Percentiles rank a stretch among this genome's conserved stretches.
These are phyloP conservation scores for Helicoverpa armigera DNA, from an alignment of 1,140 invertebrate species.

Conservation along the genomic window DNA sequence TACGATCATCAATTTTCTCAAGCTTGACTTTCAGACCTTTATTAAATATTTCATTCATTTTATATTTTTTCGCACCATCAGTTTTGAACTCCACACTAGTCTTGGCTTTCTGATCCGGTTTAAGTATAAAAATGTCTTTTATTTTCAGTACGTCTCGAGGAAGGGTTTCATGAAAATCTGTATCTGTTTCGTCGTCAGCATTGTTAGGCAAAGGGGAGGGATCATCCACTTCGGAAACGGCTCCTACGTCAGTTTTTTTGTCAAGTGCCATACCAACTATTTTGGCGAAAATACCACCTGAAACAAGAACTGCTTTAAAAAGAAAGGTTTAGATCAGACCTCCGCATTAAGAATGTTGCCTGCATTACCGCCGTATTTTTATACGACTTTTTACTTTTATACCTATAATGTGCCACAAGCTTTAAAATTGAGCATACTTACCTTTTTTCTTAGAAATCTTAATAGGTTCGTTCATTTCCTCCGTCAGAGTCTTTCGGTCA, in stretches of 20 bases:
- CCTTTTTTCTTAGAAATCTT: constrained; percentile 76
- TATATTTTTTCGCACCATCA: constrained; percentile 52
- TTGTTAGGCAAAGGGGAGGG: constrained; percentile 65
- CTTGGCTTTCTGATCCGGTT: constrained; percentile 62
- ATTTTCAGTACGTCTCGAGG: constrained; percentile 87
- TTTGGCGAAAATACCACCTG: constrained; percentile 88
- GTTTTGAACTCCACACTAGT: constrained; percentile 71
- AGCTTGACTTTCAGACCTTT: constrained; percentile 61
- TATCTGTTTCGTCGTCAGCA: constrained; percentile 88
- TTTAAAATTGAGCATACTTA: constrained; percentile 56
- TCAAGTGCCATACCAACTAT: constrained; percentile 88
- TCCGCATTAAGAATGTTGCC: no score
- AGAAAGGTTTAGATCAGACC: no score
- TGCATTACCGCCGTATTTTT: no score
- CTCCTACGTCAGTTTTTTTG: constrained; percentile 84
- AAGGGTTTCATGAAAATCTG: constrained; percentile 89
- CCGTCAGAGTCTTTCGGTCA: constrained; percentile 71
- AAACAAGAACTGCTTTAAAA: constrained; percentile 53
- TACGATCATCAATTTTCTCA: constrained; percentile 58
- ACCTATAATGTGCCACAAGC: no score
- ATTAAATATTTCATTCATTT: constrained; percentile 55
- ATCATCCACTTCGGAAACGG: constrained; percentile 53
- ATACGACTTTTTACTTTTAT: no score
- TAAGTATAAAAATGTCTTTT: constrained; percentile 77
- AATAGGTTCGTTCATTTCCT: constrained; percentile 65